Conservation (phyloP, 2,888 invertebrate species). For the Yponomeuta malinellus region DNA sequence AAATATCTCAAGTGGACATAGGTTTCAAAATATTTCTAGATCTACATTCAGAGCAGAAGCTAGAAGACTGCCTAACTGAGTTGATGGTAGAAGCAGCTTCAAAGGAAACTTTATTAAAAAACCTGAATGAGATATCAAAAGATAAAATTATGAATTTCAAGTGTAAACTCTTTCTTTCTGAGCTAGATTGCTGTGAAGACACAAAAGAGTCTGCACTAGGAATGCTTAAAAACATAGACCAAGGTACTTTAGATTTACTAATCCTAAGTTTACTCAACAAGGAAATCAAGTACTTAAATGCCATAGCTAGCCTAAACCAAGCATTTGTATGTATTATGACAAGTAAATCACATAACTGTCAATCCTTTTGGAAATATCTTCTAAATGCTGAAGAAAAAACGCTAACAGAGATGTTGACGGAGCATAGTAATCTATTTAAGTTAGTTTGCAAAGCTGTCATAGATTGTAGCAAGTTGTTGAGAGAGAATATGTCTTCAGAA, state of each 20-base stretch:
- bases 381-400: constrained; percentile 39
- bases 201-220: constrained; percentile 30
- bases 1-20: constrained; percentile 41
- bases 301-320: constrained; percentile 33
- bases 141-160: constrained; percentile 46
- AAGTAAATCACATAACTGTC: constrained; percentile 34
- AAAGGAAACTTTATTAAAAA: constrained; percentile 45
- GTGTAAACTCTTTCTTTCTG: constrained; percentile 42
- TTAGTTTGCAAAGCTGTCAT: constrained; percentile 49
- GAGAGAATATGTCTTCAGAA: constrained; percentile 50
- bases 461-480: constrained; percentile 53
- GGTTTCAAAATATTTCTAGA: constrained; percentile 48
- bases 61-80: constrained; percentile 48
- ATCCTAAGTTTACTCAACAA: constrained; percentile 45
- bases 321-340: constrained; percentile 36
- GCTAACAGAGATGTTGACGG: constrained; percentile 45
- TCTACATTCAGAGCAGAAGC: constrained; percentile 43
- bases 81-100: constrained; percentile 59
- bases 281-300: constrained; percentile 29
- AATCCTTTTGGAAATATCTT: constrained; percentile 50
- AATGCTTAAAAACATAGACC: constrained; percentile 38
- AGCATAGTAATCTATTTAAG: constrained; percentile 43
- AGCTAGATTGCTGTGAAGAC: constrained; percentile 33
- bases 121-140: constrained; percentile 40
- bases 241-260: constrained; percentile 42